Conservation (phyloP, 2,797 vertebrate genomes). For the Poeciliopsis paucimaculata region DNA sequence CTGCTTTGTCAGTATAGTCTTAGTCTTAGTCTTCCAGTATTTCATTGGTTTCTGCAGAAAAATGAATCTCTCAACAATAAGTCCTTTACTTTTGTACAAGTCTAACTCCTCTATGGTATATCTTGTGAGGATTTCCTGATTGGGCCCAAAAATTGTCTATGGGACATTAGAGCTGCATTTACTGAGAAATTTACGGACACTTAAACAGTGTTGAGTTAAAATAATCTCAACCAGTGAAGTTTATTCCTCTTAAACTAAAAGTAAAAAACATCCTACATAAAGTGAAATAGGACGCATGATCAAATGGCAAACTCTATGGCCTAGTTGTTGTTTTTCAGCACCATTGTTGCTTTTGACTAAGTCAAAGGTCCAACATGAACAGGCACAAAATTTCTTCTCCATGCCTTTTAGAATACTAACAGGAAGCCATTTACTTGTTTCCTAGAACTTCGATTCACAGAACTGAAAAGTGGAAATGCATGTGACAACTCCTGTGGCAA, state of each 20-base stretch:
- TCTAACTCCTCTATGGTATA: neutral
- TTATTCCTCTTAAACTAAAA: neutral
- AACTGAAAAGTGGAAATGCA: slow-evolving; percentile 12
- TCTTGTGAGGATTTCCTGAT: neutral
- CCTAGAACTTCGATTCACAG: neutral
- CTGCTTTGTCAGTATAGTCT: no score
- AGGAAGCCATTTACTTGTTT: slow-evolving; percentile 9
- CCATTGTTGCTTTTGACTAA: neutral
- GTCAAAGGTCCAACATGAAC: neutral
- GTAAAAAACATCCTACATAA: neutral
- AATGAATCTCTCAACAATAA: neutral
- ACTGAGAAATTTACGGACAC: neutral
- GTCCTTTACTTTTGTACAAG: neutral
- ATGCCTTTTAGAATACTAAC: neutral
- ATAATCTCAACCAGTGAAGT: neutral
- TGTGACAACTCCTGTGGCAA: slow-evolving; percentile 25
- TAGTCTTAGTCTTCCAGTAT: neutral
- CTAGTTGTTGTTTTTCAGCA: neutral
- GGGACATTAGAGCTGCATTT: neutral
- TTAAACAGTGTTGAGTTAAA: neutral
- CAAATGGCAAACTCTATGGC: neutral
- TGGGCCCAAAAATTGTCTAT: neutral
- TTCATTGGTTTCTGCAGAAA: neutral
- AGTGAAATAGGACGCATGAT: neutral
- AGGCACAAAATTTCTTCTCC: neutral